These are phyloP conservation scores for Microctenopoma lineatum DNA, from an alignment of 2,797 vertebrate genomes.

Conservation along the genomic window DNA sequence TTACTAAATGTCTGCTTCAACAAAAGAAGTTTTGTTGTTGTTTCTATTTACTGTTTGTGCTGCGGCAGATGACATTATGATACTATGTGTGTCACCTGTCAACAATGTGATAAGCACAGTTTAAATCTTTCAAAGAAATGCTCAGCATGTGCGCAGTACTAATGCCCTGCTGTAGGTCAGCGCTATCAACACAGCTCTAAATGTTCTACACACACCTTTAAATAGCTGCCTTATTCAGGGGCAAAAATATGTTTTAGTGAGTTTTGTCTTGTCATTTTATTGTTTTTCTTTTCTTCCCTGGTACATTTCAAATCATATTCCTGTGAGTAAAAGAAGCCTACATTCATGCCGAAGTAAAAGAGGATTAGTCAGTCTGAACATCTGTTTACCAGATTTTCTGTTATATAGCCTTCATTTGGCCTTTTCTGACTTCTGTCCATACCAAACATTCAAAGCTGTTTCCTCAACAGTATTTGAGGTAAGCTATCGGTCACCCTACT, in stretches of 20 bases:
- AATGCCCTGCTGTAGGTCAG: not conserved
- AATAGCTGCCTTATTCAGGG: too few species aligned
- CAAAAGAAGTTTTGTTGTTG: not conserved
- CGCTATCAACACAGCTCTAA: constrained; percentile 13
- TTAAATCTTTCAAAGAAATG: not conserved
- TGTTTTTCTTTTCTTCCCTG: constrained; percentile 4
- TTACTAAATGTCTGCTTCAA: not conserved
- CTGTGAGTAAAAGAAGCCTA: constrained; percentile 38
- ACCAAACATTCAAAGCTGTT: constrained; percentile 9
- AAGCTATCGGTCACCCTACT: constrained; percentile 23
- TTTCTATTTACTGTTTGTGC: constrained; percentile 33
- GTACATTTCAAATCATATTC: constrained; percentile 38
- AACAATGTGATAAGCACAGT: constrained; percentile 26
- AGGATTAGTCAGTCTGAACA: constrained; percentile 40
- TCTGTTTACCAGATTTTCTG: constrained; percentile 49
- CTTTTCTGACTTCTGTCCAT: not conserved
- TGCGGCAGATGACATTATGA: constrained; percentile 15
- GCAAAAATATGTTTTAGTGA: not conserved
- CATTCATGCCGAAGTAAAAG: constrained; percentile 36
- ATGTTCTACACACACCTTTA: too few species aligned
- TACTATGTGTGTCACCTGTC: constrained; percentile 46
- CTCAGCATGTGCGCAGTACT: constrained; percentile 15
- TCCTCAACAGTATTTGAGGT: constrained; percentile 13
- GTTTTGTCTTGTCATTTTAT: not conserved
- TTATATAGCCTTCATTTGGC: constrained; percentile 40